Percentiles rank a stretch among this genome's conserved stretches.
Conservation (phyloP, 2,797 vertebrate species). For the Peromyscus melanophrys region DNA sequence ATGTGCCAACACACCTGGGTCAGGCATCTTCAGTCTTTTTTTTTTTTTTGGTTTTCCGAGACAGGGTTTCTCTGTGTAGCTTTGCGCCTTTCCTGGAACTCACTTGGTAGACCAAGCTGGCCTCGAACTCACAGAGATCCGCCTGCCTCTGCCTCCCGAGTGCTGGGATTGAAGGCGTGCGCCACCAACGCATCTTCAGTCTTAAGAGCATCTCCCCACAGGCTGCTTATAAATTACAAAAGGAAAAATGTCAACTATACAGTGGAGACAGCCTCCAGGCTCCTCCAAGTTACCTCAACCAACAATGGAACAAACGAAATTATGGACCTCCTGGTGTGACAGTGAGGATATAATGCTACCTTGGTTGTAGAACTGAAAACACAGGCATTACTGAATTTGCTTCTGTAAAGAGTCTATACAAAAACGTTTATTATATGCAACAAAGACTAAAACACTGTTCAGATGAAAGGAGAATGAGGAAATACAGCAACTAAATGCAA, state of each 20-base stretch:
- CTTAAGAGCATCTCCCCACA: background rate
- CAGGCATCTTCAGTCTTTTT: background rate
- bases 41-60: too few relatives aligned
- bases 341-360: background rate
- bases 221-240: background rate
- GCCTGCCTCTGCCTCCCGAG: too few relatives aligned
- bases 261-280: background rate
- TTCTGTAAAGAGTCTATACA: constrained; percentile 7
- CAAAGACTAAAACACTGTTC: background rate
- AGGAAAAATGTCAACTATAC: background rate
- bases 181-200: background rate
- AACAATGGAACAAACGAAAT: constrained; percentile 46
- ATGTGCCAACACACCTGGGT: background rate
- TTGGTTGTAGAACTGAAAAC: background rate
- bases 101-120: too few relatives aligned
- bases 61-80: too few relatives aligned
- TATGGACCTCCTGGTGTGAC: background rate
- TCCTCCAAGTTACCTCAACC: background rate
- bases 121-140: too few relatives aligned
- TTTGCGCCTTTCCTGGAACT: too few relatives aligned
- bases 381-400: constrained; percentile 59
- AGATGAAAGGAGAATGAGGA: constrained; percentile 25
- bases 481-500: constrained; percentile 27
- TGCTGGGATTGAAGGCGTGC: too few relatives aligned
- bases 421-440: constrained; percentile 47